Evolutionary conservation across 2,113 vertebrate species (phyloP).

Genomic region (Ancistrus triradiatus): DNA sequence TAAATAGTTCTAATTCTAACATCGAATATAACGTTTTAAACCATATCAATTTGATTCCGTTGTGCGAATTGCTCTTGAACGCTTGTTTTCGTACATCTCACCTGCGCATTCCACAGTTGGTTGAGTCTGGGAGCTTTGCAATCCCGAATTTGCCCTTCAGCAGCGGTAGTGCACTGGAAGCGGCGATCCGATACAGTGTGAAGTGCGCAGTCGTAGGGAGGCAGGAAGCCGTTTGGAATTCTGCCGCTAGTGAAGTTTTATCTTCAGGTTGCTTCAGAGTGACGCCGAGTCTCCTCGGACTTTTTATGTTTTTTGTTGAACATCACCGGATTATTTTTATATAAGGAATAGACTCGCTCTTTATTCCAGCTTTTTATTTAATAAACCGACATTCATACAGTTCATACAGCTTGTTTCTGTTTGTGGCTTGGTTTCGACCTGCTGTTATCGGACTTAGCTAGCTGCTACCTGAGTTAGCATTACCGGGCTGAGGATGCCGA

Average conservation of each 20-base stretch:
- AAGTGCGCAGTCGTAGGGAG: not conserved
- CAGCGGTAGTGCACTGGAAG: not conserved
- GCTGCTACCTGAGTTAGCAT: constrained; percentile 25
- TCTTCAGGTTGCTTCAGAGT: not conserved
- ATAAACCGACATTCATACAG: not conserved
- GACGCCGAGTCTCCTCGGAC: not conserved
- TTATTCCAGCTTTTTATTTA: not conserved
- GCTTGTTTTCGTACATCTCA: too few relatives aligned
- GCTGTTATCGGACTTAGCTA: constrained; percentile 15
- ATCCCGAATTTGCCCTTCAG: not conserved
- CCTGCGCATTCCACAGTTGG: constrained; percentile 61
- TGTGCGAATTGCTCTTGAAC: too few relatives aligned
- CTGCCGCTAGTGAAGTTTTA: not conserved
- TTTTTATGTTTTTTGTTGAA: not conserved
- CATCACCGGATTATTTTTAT: not conserved
- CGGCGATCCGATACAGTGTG: not conserved
- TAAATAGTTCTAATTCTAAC: too few relatives aligned
- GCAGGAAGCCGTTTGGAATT: not conserved
- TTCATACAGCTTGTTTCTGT: not conserved
- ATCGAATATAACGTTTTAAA: too few relatives aligned
- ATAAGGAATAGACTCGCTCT: not conserved
- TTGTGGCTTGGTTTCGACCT: constrained; percentile 6
- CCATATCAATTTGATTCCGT: too few relatives aligned
- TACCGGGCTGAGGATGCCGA: constrained; percentile 80
- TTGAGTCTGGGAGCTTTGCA: constrained; percentile 38